Percentiles rank a stretch among this genome's conserved stretches.
phyloP scores from a whole-genome alignment of 2,113 vertebrate genomes.

The Heterotilapia buettikoferi region DNA sequence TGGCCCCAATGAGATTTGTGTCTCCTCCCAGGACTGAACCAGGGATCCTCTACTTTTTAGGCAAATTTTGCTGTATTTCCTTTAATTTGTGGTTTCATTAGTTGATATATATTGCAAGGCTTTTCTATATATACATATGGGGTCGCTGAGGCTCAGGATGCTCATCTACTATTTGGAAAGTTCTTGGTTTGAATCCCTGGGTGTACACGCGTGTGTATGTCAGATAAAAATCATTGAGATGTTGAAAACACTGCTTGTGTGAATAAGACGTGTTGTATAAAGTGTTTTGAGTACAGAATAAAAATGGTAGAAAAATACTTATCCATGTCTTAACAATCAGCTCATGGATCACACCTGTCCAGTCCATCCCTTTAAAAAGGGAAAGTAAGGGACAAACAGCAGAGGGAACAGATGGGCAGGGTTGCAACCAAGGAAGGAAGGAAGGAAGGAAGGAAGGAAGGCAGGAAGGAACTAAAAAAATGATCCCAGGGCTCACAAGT shows the following conservation, averaged over 20 bases:
- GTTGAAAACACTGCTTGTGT: no score
- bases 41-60: background rate
- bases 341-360: background rate
- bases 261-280: no score
- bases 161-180: no score
- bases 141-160: no score
- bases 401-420: background rate
- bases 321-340: background rate
- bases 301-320: no score
- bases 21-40: background rate
- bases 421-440: background rate
- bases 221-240: no score
- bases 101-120: background rate
- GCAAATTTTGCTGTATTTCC: background rate
- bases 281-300: no score
- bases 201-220: no score
- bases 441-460: background rate
- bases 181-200: no score
- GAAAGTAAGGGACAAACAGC: background rate
- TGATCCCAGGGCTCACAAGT: background rate
- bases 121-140: no score
- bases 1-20: background rate
- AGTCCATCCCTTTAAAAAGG: background rate
- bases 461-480: background rate
- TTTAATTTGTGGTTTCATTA: background rate